These are phyloP conservation scores for Phymanthus crucifer DNA, from an alignment of 92 coral and sea anemone species.

Conservation along the genomic window DNA sequence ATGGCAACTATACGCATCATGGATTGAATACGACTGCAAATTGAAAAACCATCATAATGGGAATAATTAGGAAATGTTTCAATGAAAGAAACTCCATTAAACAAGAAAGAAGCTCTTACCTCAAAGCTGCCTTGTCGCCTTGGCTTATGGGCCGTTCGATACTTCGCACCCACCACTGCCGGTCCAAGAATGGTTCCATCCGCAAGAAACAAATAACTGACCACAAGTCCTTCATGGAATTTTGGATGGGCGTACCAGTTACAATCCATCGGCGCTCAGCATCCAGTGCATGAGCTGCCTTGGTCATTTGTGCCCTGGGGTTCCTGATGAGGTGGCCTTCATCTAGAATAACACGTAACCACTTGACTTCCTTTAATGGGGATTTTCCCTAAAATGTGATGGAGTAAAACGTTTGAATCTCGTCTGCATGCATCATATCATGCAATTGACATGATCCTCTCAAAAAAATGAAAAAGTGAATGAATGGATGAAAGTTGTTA, in stretches of 20 bases:
- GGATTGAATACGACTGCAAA: conserved; percentile 64
- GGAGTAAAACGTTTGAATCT: background rate
- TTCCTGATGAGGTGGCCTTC: conserved; percentile 85
- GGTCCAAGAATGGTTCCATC: conserved; percentile 80
- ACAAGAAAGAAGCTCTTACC: conserved; percentile 26
- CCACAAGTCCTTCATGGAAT: conserved; percentile 85
- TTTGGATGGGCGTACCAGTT: conserved; percentile 83
- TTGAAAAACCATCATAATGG: background rate
- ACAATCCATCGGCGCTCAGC: conserved; percentile 82
- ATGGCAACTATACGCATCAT: conserved; percentile 72
- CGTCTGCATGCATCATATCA: background rate
- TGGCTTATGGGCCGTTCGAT: conserved; percentile 76
- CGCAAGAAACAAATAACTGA: conserved; percentile 71
- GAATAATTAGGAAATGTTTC: no score
- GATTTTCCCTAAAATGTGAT: conserved; percentile 59
- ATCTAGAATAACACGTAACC: conserved; percentile 77
- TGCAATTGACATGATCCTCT: conserved; percentile 51
- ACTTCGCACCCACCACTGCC: conserved; percentile 87
- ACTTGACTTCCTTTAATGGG: conserved; percentile 49
- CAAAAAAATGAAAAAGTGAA: background rate
- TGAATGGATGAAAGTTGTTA: background rate
- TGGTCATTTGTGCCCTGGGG: conserved; percentile 74
- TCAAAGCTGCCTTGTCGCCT: conserved; percentile 62
- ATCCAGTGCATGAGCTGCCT: conserved; percentile 74
- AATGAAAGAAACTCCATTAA: background rate